These are phyloP conservation scores for Mamestra configurata DNA, from an alignment of 1,140 invertebrate genomes.

Conservation along the genomic window DNA sequence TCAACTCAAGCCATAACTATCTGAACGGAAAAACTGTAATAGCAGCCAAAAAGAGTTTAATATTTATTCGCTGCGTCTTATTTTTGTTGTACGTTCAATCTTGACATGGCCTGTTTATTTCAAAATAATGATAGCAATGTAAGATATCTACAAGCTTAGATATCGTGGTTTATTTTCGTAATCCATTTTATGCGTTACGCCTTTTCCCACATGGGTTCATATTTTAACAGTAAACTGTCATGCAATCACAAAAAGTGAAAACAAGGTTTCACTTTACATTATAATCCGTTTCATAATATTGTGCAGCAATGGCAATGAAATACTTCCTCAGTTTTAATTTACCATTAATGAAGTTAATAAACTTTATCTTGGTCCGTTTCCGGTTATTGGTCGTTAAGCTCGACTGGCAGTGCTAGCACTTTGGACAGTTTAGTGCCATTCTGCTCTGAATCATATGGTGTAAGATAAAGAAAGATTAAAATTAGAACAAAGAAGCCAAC, in stretches of 20 bases:
- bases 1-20: no score
- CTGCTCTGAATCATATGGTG: background rate
- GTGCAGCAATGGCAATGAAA: constrained; percentile 39
- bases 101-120: constrained; percentile 14
- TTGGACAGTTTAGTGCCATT: background rate
- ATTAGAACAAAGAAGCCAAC: constrained; percentile 34
- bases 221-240: constrained; percentile 65
- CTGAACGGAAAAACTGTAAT: no score
- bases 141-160: constrained; percentile 1
- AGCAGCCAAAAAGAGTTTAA: no score
- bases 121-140: constrained; percentile 34
- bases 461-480: constrained; percentile 3
- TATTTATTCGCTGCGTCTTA: background rate
- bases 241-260: constrained; percentile 78
- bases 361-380: background rate
- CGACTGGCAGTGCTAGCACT: background rate
- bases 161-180: constrained; percentile 40
- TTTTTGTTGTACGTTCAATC: background rate
- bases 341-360: constrained; percentile 8
- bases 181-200: constrained; percentile 27
- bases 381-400: constrained; percentile 21
- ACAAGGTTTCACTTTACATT: constrained; percentile 71
- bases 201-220: constrained; percentile 56
- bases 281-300: constrained; percentile 50
- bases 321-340: constrained; percentile 32